These are phyloP conservation scores for Amazona finschi DNA, from an alignment of 2,797 vertebrate genomes.

Conservation along the genomic window DNA sequence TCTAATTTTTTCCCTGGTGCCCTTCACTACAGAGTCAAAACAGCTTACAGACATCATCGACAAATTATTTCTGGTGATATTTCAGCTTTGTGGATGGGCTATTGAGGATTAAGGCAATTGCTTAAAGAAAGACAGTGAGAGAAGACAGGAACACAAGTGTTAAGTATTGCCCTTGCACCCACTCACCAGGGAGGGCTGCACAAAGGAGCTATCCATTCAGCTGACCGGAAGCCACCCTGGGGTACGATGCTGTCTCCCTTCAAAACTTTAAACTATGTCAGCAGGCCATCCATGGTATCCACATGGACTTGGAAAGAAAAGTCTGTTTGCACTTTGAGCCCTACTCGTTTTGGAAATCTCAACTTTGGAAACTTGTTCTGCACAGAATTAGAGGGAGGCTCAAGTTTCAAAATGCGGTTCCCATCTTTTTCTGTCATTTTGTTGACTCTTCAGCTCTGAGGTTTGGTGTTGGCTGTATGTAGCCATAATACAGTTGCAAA, in stretches of 20 bases:
- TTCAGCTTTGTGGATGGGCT: neutral
- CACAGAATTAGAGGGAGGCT: neutral
- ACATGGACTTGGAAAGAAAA: neutral
- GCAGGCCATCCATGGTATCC: neutral
- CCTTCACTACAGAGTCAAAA: neutral
- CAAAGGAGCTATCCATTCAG: neutral
- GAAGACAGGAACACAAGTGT: neutral
- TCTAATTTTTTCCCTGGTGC: neutral
- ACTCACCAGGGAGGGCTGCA: neutral
- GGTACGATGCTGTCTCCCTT: neutral
- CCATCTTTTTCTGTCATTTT: neutral
- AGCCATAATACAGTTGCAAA: neutral
- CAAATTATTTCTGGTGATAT: neutral
- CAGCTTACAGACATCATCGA: neutral
- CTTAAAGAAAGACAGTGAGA: neutral
- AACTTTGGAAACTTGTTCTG: neutral
- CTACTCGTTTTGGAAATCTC: neutral
- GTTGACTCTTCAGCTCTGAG: conserved; percentile 2
- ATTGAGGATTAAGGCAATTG: neutral
- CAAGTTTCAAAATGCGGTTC: conserved; percentile 1
- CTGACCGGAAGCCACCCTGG: neutral
- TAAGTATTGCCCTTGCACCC: neutral
- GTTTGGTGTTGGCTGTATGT: neutral
- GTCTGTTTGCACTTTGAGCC: neutral
- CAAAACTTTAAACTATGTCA: neutral